Percentiles rank a stretch among this genome's conserved stretches.
Conservation (phyloP, 2,888 invertebrate species). For the Scotopteryx bipunctaria region DNA sequence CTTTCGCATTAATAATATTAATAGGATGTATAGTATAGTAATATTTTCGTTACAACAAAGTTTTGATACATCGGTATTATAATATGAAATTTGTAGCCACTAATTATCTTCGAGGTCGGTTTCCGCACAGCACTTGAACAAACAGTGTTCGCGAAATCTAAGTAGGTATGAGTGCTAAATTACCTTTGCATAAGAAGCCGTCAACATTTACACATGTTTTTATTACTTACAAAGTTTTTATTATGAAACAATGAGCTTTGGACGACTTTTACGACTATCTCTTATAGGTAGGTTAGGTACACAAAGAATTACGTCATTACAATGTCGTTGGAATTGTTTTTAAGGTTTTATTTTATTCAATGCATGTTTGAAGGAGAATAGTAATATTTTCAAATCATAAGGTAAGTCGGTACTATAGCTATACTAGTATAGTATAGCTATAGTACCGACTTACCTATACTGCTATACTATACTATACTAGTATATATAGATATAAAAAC, state of each 20-base stretch:
- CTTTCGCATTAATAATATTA: no score
- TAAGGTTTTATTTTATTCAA: no score
- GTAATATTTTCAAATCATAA: no score
- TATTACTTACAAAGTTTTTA: conserved; percentile 1
- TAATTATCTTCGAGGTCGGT: conserved; percentile 42
- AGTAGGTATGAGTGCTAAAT: conserved; percentile 45
- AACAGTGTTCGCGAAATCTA: conserved; percentile 43
- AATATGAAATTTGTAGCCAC: no score
- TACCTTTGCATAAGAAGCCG: conserved; percentile 18
- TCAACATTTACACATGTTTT: conserved; percentile 1
- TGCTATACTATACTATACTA: no score
- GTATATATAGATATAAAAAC: neutral
- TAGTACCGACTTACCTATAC: no score
- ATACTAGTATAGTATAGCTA: no score
- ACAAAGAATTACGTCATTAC: conserved; percentile 3
- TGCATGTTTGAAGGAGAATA: no score
- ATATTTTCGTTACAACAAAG: no score
- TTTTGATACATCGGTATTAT: no score
- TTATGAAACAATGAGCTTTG: conserved; percentile 10
- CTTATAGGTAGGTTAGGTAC: neutral
- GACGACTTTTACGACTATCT: neutral
- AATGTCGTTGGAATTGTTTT: neutral
- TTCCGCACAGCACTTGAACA: conserved; percentile 42
- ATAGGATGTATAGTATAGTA: no score
- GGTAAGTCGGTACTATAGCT: no score